phyloP scores from a whole-genome alignment of 1,140 invertebrate genomes.

The Reticulitermes speratus region DNA sequence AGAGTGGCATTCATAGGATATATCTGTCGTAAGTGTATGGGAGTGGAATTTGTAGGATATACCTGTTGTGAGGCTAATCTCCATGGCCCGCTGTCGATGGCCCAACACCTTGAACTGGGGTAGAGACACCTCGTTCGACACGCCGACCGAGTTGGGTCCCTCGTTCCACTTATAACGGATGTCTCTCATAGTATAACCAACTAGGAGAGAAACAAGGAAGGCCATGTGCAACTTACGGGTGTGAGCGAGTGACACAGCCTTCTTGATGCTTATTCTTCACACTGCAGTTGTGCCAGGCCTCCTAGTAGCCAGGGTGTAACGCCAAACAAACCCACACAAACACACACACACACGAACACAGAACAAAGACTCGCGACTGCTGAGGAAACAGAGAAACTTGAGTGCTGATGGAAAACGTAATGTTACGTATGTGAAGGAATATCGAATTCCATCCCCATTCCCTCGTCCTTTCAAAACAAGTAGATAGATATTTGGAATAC shows the following conservation, averaged over 20 bases:
- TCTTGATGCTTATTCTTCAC: background rate
- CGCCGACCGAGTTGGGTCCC: constrained; percentile 86
- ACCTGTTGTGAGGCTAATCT: constrained; percentile 91
- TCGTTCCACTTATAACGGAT: constrained; percentile 95
- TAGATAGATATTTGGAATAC: background rate
- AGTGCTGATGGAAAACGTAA: no score
- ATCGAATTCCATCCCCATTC: no score
- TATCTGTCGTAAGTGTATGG: constrained; percentile 78
- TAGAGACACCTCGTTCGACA: constrained; percentile 88
- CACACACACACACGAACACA: background rate
- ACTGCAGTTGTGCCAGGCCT: background rate
- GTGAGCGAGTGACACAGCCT: background rate
- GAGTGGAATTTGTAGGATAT: constrained; percentile 41
- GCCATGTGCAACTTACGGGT: constrained; percentile 25
- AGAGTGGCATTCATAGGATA: constrained; percentile 22
- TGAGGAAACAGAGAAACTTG: background rate
- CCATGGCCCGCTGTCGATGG: constrained; percentile 84
- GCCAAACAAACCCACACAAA: background rate
- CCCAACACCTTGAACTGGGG: constrained; percentile 93
- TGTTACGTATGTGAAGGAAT: no score
- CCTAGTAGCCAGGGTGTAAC: background rate
- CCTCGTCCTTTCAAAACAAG: background rate
- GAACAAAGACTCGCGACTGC: background rate
- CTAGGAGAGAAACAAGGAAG: constrained; percentile 62
- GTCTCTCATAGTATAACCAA: constrained; percentile 96